Conservation (phyloP, 2,888 invertebrate genomes). For the Dynastes hyllus region DNA sequence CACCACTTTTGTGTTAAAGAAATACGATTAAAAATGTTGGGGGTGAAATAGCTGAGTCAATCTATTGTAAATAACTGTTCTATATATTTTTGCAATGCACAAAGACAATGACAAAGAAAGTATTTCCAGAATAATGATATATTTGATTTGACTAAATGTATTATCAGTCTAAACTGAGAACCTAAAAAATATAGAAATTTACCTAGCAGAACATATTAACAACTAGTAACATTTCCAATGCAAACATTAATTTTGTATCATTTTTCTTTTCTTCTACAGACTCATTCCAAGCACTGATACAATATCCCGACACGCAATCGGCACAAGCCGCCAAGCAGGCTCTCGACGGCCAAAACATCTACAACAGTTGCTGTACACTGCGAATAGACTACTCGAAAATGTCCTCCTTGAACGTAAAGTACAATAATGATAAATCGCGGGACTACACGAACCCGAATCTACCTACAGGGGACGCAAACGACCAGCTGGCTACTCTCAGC, state of each 20-base stretch:
- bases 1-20: no score
- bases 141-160: no score
- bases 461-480: slow-evolving; percentile 91
- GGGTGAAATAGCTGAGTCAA: no score
- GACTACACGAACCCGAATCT: slow-evolving; percentile 99
- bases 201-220: no score
- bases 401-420: slow-evolving; percentile 98
- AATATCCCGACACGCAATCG: slow-evolving; percentile 97
- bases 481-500: slow-evolving; percentile 74
- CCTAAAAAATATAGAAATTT: no score
- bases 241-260: background rate
- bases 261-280: slow-evolving; percentile 75
- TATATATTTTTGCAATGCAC: no score
- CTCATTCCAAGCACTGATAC: slow-evolving; percentile 98
- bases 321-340: slow-evolving; percentile 98
- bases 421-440: slow-evolving; percentile 99
- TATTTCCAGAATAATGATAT: no score
- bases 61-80: no score
- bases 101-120: no score
- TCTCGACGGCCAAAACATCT: slow-evolving; percentile 98
- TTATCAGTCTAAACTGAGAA: no score
- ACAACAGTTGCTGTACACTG: slow-evolving; percentile 99
- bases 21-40: no score
- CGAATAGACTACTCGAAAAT: slow-evolving; percentile 99
- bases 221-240: no score